Conservation (phyloP, 2,888 invertebrate genomes). For the Malthinus seriepunctatus region DNA sequence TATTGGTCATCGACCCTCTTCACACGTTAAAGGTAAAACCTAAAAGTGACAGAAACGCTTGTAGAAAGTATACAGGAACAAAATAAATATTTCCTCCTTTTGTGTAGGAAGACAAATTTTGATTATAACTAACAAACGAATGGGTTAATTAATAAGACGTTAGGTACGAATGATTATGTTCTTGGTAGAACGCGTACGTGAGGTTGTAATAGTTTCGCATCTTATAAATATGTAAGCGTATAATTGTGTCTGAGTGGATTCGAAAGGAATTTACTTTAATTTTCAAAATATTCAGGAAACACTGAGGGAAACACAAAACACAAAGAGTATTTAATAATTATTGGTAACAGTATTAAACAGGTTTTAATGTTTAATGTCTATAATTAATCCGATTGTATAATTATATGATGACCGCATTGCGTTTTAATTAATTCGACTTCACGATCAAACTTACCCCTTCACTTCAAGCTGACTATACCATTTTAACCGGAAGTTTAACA, state of each 20-base stretch:
- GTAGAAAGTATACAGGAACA: neutral
- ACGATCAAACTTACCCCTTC: neutral
- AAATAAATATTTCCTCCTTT: neutral
- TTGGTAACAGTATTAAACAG: slow-evolving; percentile 18
- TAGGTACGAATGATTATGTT: slow-evolving; percentile 8
- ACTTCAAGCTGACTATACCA: no score
- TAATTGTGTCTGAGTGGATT: slow-evolving; percentile 6
- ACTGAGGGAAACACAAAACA: neutral
- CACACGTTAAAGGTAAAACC: neutral
- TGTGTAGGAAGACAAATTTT: slow-evolving; percentile 6
- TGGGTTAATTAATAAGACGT: slow-evolving; percentile 19
- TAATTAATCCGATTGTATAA: slow-evolving; percentile 29
- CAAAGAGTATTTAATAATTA: neutral
- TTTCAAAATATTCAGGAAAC: neutral
- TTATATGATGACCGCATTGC: slow-evolving; percentile 14
- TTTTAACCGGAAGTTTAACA: no score
- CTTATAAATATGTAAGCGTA: slow-evolving; percentile 5
- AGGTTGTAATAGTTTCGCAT: slow-evolving; percentile 10
- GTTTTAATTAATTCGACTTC: slow-evolving; percentile 4
- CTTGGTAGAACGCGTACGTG: neutral
- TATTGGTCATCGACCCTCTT: slow-evolving; percentile 1
- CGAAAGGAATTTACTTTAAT: neutral
- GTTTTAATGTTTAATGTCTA: slow-evolving; percentile 24
- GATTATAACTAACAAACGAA: slow-evolving; percentile 17
- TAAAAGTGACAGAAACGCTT: neutral